These are phyloP conservation scores for Neoitamus cyanurus DNA, from an alignment of 2,888 invertebrate species.

Conservation along the genomic window DNA sequence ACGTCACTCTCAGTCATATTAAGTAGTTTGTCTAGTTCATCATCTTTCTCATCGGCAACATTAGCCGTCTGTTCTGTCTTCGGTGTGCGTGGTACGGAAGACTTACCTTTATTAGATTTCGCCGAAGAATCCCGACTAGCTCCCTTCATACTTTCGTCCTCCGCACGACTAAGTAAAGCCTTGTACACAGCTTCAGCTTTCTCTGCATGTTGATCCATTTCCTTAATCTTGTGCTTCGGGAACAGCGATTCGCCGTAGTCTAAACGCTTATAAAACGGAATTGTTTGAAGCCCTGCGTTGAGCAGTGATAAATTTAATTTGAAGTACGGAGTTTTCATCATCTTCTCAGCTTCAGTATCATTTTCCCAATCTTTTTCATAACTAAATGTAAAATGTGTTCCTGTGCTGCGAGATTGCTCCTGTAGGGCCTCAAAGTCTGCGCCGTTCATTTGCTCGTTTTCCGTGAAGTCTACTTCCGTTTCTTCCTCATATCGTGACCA, in stretches of 20 bases:
- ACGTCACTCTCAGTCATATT: constrained; percentile 56
- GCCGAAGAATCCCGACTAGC: constrained; percentile 53
- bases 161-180: constrained; percentile 56
- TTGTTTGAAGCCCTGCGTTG: constrained; percentile 65
- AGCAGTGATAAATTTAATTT: constrained; percentile 65
- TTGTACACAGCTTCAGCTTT: constrained; percentile 60
- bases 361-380: constrained; percentile 67
- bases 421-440: constrained; percentile 65
- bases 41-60: constrained; percentile 50
- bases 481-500: constrained; percentile 29
- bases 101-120: constrained; percentile 46
- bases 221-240: constrained; percentile 60
- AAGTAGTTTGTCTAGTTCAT: constrained; percentile 63
- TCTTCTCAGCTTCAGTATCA: constrained; percentile 59
- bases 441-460: constrained; percentile 60
- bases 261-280: constrained; percentile 67
- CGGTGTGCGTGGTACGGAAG: not conserved
- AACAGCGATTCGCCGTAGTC: constrained; percentile 64
- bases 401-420: constrained; percentile 62
- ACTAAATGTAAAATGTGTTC: constrained; percentile 65
- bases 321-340: constrained; percentile 62
- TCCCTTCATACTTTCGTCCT: constrained; percentile 54
- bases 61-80: not conserved
- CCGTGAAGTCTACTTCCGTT: constrained; percentile 53
- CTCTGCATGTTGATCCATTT: constrained; percentile 61